Conservation (phyloP, 2,113 vertebrate genomes). For the Polypterus senegalus region DNA sequence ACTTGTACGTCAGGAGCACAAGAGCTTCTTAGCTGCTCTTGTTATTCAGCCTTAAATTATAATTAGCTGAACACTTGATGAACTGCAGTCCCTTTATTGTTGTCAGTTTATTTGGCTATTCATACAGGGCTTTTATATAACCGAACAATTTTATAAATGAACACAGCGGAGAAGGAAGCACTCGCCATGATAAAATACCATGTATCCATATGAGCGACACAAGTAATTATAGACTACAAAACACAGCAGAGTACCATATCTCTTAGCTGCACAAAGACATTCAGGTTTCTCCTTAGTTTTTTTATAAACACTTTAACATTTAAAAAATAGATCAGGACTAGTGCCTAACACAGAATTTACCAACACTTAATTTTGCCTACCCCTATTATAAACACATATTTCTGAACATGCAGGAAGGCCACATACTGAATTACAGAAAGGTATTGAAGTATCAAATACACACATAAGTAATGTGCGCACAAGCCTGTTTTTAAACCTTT, state of each 20-base stretch:
- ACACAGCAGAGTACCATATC: not conserved
- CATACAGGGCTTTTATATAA: conserved; percentile 3
- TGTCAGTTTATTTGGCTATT: conserved; percentile 6
- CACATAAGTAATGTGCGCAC: no score
- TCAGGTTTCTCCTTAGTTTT: not conserved
- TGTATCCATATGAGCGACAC: not conserved
- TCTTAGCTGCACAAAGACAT: not conserved
- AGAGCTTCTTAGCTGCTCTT: conserved; percentile 7
- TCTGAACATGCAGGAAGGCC: no score
- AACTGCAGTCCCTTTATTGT: conserved; percentile 1
- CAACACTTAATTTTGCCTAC: no score
- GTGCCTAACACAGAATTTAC: no score
- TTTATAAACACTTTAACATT: not conserved
- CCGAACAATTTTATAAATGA: conserved; percentile 2
- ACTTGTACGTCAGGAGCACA: conserved; percentile 6
- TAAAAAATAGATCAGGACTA: no score
- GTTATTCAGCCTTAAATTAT: conserved; percentile 7
- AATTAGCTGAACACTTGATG: conserved; percentile 6
- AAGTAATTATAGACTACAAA: no score
- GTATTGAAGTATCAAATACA: no score
- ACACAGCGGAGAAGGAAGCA: not conserved
- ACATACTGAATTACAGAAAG: no score
- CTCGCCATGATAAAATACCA: not conserved
- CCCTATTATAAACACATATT: no score
- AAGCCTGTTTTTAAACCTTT: no score